phyloP scores from a whole-genome alignment of 2,797 vertebrate genomes.

The Manis javanica region DNA sequence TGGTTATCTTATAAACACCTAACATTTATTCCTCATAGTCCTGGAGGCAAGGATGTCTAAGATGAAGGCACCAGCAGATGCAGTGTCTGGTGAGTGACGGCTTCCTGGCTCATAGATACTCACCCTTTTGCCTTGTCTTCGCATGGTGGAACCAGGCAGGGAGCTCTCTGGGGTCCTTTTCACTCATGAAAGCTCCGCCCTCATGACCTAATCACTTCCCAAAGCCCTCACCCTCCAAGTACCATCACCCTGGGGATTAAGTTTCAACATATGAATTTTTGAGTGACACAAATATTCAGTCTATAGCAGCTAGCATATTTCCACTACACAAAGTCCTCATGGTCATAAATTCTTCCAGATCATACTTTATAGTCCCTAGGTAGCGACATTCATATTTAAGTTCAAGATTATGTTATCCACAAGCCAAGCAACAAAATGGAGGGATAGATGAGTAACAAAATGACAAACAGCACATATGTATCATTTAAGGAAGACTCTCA shows the following conservation, averaged over 20 bases:
- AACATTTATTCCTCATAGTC: background rate
- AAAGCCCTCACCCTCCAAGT: background rate
- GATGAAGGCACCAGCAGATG: background rate
- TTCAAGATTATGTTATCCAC: background rate
- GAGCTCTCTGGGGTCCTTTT: background rate
- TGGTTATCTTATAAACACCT: background rate
- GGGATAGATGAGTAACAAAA: background rate
- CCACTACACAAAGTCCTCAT: background rate
- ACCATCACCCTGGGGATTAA: background rate
- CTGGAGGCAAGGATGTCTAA: background rate
- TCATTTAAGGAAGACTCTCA: background rate
- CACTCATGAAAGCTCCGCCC: background rate
- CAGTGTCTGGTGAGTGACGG: background rate
- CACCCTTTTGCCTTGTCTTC: background rate
- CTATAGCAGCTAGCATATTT: background rate
- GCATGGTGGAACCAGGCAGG: background rate
- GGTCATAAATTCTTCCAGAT: background rate
- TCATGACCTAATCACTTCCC: background rate
- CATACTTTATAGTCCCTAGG: background rate
- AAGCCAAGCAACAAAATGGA: background rate
- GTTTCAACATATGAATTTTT: background rate
- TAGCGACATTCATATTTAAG: background rate
- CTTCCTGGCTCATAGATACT: background rate
- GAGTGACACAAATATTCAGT: background rate
- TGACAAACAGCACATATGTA: background rate